Evolutionary conservation across 2,888 invertebrate genomes (phyloP).

Genomic region (Zaprionus lineosus): DNA sequence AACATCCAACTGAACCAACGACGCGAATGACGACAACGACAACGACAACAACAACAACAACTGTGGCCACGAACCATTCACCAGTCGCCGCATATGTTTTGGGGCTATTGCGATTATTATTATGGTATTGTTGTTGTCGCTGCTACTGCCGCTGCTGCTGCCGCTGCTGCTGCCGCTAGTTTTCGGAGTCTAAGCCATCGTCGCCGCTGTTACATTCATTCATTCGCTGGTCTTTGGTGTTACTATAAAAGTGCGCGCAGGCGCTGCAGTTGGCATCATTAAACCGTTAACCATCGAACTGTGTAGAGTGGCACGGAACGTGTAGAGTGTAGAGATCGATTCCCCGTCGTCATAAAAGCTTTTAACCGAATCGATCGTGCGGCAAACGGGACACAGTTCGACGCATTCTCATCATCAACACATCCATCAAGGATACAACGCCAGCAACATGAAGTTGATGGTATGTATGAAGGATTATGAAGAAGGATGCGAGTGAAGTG

Average conservation of each 20-base stretch:
- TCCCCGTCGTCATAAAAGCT: conserved; percentile 16
- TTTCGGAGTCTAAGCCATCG: conserved; percentile 23
- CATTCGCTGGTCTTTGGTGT: conserved; percentile 50
- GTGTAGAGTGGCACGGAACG: conserved; percentile 65
- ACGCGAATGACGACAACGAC: conserved; percentile 37
- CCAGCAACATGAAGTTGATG: conserved; percentile 81
- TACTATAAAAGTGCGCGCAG: conserved; percentile 82
- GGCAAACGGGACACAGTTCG: conserved; percentile 45
- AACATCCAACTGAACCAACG: conserved; percentile 11
- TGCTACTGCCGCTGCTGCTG: conserved; percentile 30
- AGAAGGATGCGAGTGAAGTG: conserved; percentile 33
- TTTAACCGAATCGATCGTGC: conserved; percentile 33
- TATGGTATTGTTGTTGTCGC: conserved; percentile 35
- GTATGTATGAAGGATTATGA: conserved; percentile 68
- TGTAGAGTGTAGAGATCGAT: conserved; percentile 49
- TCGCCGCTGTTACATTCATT: conserved; percentile 45
- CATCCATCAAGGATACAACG: conserved; percentile 50
- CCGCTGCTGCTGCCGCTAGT: conserved; percentile 17
- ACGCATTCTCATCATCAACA: conserved; percentile 38
- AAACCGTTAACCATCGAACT: conserved; percentile 81
- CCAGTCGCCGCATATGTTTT: conserved; percentile 67
- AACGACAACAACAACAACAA: too few species aligned
- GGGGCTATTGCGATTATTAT: conserved; percentile 74
- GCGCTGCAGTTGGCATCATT: conserved; percentile 82
- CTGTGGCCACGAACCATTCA: conserved; percentile 61